Percentiles rank a stretch among this genome's conserved stretches.
Conservation (phyloP, 2,797 vertebrate species). For the Cheirogaleus major region DNA sequence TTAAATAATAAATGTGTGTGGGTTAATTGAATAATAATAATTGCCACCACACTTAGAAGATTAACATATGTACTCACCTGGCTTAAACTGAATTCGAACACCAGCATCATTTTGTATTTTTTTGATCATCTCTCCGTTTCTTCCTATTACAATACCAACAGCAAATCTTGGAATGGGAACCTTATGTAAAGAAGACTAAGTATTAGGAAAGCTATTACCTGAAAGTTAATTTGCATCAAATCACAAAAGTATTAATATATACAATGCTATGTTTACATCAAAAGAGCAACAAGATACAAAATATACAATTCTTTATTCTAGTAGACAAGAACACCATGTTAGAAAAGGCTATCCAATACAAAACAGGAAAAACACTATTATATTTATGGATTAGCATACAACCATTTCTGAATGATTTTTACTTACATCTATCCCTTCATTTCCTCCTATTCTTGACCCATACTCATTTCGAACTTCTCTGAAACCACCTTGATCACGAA, state of each 20-base stretch:
- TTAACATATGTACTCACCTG: slow-evolving; percentile 87
- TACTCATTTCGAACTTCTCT: slow-evolving; percentile 98
- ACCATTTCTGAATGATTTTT: neutral
- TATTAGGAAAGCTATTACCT: slow-evolving; percentile 37
- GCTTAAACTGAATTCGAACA: slow-evolving; percentile 99
- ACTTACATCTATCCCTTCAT: slow-evolving; percentile 95
- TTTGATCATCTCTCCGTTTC: slow-evolving; percentile 99
- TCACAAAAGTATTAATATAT: neutral
- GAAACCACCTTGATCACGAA: slow-evolving; percentile 97
- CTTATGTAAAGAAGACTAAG: slow-evolving; percentile 81
- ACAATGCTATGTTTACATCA: neutral
- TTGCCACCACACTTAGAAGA: neutral
- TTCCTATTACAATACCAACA: slow-evolving; percentile 98
- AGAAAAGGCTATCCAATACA: neutral
- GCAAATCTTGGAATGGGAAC: slow-evolving; percentile 98
- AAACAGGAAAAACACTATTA: neutral
- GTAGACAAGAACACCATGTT: neutral
- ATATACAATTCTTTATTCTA: neutral
- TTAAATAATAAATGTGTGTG: neutral
- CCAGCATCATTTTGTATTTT: slow-evolving; percentile 99
- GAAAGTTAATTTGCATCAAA: neutral
- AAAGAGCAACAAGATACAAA: neutral
- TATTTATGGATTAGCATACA: neutral
- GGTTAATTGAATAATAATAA: neutral
- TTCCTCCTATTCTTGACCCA: slow-evolving; percentile 94